A percentile compares a stretch with the other conserved stretches of the same genome.
Evolutionary conservation across 2,113 vertebrate species (phyloP).

Genomic region (Polyodon spathula): DNA sequence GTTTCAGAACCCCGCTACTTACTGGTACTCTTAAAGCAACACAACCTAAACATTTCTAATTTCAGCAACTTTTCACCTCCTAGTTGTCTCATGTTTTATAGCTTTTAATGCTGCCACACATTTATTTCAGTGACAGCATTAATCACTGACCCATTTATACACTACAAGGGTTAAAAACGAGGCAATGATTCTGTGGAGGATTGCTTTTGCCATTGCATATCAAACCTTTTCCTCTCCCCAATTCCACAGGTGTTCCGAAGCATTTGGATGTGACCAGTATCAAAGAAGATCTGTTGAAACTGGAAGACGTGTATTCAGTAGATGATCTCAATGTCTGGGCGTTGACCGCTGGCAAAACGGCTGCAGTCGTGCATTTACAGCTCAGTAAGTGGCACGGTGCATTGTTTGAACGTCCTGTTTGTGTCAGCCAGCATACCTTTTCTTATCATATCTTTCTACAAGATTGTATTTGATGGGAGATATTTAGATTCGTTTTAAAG

Average conservation of each 20-base stretch:
- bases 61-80: too few relatives aligned
- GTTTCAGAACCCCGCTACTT: too few relatives aligned
- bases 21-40: too few relatives aligned
- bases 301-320: conserved; percentile 83
- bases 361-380: conserved; percentile 81
- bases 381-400: conserved; percentile 63
- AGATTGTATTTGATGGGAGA: background rate
- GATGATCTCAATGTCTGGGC: conserved; percentile 93
- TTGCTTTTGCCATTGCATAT: too few relatives aligned
- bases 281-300: conserved; percentile 79
- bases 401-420: background rate
- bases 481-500: background rate
- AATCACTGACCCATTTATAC: too few relatives aligned
- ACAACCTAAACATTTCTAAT: too few relatives aligned
- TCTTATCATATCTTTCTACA: background rate
- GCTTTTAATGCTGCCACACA: too few relatives aligned
- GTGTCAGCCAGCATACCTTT: background rate
- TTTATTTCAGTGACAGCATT: too few relatives aligned
- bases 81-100: too few relatives aligned
- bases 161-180: too few relatives aligned
- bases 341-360: conserved; percentile 79
- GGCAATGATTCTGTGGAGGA: too few relatives aligned
- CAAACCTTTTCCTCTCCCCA: too few relatives aligned
- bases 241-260: conserved; percentile 69
- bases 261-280: conserved; percentile 76